Evolutionary conservation across 2,797 vertebrate genomes (phyloP), one percentile per base, ranked within the genome.

Genomic region (Urocyon cinereoargenteus): DNA sequence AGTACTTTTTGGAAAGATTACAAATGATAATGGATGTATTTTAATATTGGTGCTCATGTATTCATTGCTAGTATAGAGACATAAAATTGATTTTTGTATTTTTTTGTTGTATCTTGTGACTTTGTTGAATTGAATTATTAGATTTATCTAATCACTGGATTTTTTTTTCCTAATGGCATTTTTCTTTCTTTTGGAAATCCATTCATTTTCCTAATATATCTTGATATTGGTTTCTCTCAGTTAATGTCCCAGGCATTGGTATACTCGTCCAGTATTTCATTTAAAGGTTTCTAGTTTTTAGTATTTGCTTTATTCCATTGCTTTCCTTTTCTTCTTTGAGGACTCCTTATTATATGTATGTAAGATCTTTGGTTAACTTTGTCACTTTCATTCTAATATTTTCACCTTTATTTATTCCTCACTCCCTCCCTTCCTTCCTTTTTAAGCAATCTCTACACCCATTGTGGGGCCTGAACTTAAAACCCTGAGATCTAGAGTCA

Each of bases 81-180:
- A n/a, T 72, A 72, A 1, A 79, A 4, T 59, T 59, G 45, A 59
- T 81, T 86, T 78, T 68, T 81, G 4, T 61, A 28, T 93, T 93
- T 97, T 89, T 94, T 36, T 86, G 45, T 83, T 64, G 26, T 88
- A 15, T 93, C 22, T 15, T 57, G 19, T 90, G 51, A 77, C n/a
- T 34, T 93, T 34, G 62, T 90, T 90, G 77, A 66, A 40, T n/a
- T 77, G 13, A 88, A 4, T 86, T 86, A 45, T 34, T 64, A 91
- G 57, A 40, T 85, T 45, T 64, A 45, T 19, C 15, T 68, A 79
- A n/a, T 57, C 19, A 78, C 34, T 86, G 26, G 7, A 6, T 26
- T 28, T 79, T 61, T 92, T 92, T 57, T 57, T 40, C 21, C 55
- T 64, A 72, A n/a, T 70, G 45, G 8, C 19, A 21, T 70, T 51